A percentile compares a stretch with the other conserved stretches of the same genome.
phyloP scores from a whole-genome alignment of 2,797 vertebrate genomes.

The Propithecus deckenii region DNA sequence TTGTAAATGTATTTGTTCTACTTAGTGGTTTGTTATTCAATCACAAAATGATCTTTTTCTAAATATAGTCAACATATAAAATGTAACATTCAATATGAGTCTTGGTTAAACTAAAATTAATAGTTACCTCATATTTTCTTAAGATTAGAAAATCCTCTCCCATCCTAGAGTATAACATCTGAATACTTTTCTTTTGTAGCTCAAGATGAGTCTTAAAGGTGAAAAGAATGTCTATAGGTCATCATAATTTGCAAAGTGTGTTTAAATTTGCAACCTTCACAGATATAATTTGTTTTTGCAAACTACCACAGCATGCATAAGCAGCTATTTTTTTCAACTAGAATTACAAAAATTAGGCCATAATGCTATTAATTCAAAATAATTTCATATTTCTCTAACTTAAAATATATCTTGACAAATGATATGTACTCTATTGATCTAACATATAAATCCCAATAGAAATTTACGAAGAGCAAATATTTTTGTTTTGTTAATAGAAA shows the following conservation, averaged over 20 bases:
- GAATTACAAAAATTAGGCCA: background rate
- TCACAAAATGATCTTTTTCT: background rate
- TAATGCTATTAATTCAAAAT: background rate
- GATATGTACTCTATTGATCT: background rate
- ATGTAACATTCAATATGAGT: background rate
- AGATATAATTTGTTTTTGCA: background rate
- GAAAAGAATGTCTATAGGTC: background rate
- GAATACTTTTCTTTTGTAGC: background rate
- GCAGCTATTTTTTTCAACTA: background rate
- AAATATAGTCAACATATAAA: background rate
- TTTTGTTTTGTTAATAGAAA: background rate
- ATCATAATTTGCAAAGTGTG: background rate
- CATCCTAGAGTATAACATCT: background rate
- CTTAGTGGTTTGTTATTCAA: background rate
- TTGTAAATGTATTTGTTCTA: background rate
- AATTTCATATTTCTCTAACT: background rate
- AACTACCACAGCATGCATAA: background rate
- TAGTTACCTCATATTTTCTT: background rate
- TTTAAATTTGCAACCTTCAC: background rate
- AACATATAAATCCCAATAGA: background rate
- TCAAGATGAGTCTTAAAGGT: background rate
- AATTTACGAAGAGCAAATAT: background rate
- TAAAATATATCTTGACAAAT: conserved; percentile 10
- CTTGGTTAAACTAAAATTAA: background rate
- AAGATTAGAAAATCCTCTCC: background rate